Evolutionary conservation across 2,888 invertebrate genomes (phyloP).

Genomic region (Oegoconia quadripuncta): DNA sequence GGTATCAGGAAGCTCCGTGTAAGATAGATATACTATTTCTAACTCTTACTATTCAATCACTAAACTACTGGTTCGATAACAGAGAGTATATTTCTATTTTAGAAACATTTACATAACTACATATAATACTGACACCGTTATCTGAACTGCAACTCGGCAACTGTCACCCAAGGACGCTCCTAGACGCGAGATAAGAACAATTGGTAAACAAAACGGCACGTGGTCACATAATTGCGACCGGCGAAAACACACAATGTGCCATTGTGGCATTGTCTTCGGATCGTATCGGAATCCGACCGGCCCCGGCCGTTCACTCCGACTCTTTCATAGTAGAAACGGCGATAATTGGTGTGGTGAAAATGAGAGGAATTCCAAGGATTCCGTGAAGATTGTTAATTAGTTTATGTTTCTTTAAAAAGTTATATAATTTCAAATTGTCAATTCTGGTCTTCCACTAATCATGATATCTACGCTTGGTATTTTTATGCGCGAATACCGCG

Average conservation of each 20-base stretch:
- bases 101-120: no score
- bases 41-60: no score
- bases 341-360: constrained; percentile 1
- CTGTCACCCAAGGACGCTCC: constrained; percentile 50
- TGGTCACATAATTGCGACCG: constrained; percentile 53
- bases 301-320: constrained; percentile 18
- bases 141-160: not conserved
- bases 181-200: constrained; percentile 62
- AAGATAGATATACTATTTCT: no score
- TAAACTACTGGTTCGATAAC: no score
- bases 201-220: constrained; percentile 66
- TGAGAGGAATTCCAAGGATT: not conserved
- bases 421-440: no score
- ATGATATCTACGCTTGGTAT: no score
- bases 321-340: constrained; percentile 27
- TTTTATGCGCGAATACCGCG: no score
- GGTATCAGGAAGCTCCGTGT: no score
- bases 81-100: no score
- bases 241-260: constrained; percentile 58
- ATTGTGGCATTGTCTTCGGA: constrained; percentile 6
- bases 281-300: not conserved
- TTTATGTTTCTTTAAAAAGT: no score
- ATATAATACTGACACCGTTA: not conserved
- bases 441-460: no score
- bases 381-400: not conserved